Conservation (phyloP, 2,113 vertebrate species). For the Macroglossus sobrinus region DNA sequence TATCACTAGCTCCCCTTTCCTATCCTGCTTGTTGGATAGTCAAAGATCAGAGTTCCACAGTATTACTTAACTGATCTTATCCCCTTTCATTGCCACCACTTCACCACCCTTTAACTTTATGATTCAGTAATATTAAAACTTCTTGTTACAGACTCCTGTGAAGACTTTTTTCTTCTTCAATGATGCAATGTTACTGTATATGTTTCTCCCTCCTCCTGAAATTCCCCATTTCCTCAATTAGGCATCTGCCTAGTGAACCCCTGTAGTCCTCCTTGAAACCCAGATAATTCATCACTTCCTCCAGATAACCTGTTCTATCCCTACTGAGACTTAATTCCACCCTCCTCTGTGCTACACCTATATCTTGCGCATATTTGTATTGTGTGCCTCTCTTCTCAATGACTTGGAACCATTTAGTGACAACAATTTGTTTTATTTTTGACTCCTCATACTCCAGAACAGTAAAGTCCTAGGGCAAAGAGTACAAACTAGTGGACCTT, state of each 20-base stretch:
- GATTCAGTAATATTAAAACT: not conserved
- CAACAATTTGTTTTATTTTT: constrained; percentile 16
- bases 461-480: not conserved
- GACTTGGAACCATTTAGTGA: not conserved
- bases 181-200: not conserved
- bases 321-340: constrained; percentile 6
- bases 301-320: not conserved
- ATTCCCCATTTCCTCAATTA: not conserved
- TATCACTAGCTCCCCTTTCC: not conserved
- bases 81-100: not conserved
- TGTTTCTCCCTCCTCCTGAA: not conserved
- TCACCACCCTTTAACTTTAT: not conserved
- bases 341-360: not conserved
- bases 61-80: not conserved
- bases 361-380: not conserved
- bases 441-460: not conserved
- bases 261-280: not conserved
- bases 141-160: not conserved
- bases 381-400: not conserved
- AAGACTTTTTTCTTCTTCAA: not conserved
- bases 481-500: not conserved
- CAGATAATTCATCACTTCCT: not conserved
- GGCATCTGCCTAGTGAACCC: not conserved
- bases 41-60: not conserved
- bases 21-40: not conserved